Conservation (phyloP, 2,888 invertebrate species). For the Aspidapion aeneum region DNA sequence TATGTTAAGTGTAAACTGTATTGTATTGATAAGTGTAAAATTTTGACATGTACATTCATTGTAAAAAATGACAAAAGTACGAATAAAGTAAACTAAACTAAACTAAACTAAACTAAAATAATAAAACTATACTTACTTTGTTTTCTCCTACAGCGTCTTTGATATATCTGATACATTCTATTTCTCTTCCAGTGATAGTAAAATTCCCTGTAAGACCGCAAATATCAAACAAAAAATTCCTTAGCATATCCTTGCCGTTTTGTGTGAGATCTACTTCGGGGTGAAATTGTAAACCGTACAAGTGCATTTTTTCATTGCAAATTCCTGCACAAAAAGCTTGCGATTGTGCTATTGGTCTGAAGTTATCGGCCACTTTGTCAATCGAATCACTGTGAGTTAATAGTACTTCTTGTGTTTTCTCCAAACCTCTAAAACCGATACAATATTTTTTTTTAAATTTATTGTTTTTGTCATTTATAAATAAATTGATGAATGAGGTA, state of each 20-base stretch:
- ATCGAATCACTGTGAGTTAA: constrained; percentile 98
- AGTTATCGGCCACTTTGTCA: constrained; percentile 84
- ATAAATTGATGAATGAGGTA: too few species aligned
- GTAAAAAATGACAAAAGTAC: too few species aligned
- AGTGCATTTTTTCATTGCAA: constrained; percentile 82
- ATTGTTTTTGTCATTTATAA: too few species aligned
- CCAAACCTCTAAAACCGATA: constrained; percentile 74
- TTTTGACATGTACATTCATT: too few species aligned
- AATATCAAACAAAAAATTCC: constrained; percentile 92
- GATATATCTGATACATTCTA: constrained; percentile 90
- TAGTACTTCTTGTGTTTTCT: constrained; percentile 83
- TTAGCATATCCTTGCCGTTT: constrained; percentile 69
- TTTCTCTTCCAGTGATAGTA: constrained; percentile 84
- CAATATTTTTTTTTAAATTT: too few species aligned
- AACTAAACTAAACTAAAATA: too few species aligned
- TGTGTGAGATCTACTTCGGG: constrained; percentile 81
- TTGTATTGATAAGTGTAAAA: too few species aligned
- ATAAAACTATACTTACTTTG: constrained; percentile 57
- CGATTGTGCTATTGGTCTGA: constrained; percentile 83
- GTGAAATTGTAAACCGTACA: constrained; percentile 98
- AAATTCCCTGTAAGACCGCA: constrained; percentile 82
- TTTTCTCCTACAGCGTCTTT: constrained; percentile 83
- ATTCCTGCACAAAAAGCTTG: constrained; percentile 84
- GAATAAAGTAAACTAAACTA: too few species aligned
- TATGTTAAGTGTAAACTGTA: too few species aligned